Evolutionary conservation across 2,113 vertebrate species (phyloP).

Genomic region (Kryptolebias marmoratus): DNA sequence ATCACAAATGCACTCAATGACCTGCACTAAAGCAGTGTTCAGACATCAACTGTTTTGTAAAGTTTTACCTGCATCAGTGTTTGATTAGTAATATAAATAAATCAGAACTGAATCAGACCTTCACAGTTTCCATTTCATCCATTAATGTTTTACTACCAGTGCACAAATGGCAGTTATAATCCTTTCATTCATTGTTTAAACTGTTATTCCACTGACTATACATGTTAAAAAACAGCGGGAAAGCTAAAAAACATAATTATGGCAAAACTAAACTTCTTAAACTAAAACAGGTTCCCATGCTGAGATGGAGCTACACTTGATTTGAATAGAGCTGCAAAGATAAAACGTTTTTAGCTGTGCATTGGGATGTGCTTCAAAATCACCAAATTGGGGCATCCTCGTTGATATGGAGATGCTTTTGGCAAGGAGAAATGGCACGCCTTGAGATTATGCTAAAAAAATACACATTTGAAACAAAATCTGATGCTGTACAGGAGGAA

Average conservation of each 20-base stretch:
- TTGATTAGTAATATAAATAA: too few relatives aligned
- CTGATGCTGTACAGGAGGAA: slow-evolving; percentile 58
- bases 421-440: slow-evolving; percentile 55
- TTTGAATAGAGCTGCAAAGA: slow-evolving; percentile 50
- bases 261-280: background rate
- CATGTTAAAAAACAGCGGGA: background rate
- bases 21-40: too few relatives aligned
- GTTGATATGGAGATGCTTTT: slow-evolving; percentile 61
- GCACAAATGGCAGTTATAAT: background rate
- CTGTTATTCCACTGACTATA: background rate
- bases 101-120: too few relatives aligned
- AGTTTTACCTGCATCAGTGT: too few relatives aligned
- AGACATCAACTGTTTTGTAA: too few relatives aligned
- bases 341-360: slow-evolving; percentile 46
- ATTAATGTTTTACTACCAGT: too few relatives aligned
- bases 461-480: slow-evolving; percentile 55
- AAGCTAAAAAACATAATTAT: background rate
- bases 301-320: slow-evolving; percentile 28
- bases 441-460: slow-evolving; percentile 74
- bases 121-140: too few relatives aligned
- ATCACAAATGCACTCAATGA: too few relatives aligned
- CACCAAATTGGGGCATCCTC: slow-evolving; percentile 66
- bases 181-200: background rate
- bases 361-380: slow-evolving; percentile 58
- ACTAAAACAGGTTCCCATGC: background rate